These are phyloP conservation scores for Electrona antarctica DNA, from an alignment of 2,113 vertebrate genomes.

Conservation along the genomic window DNA sequence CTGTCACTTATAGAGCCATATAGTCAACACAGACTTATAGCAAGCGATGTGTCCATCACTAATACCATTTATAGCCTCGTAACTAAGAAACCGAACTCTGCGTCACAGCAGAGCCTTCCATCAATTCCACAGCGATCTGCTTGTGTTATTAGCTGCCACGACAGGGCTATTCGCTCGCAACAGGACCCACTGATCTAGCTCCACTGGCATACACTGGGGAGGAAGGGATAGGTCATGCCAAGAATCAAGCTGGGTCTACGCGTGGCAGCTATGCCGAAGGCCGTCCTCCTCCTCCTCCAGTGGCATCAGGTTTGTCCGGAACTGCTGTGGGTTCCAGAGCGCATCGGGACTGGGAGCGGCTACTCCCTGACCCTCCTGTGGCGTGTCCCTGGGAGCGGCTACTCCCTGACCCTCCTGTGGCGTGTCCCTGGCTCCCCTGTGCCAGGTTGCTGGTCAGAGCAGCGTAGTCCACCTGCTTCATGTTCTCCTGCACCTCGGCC, in stretches of 20 bases:
- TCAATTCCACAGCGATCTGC: not conserved
- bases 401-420: constrained; percentile 49
- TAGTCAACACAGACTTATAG: not conserved
- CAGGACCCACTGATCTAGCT: not conserved
- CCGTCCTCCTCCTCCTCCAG: constrained; percentile 59
- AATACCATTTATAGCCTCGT: not conserved
- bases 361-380: not conserved
- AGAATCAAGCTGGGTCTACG: constrained; percentile 17
- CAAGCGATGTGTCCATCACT: not conserved
- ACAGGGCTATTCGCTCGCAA: not conserved
- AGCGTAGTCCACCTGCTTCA: constrained; percentile 92
- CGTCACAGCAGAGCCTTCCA: constrained; percentile 10
- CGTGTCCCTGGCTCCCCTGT: constrained; percentile 69
- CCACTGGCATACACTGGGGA: not conserved
- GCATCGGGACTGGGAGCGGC: constrained; percentile 73
- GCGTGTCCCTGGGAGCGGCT: constrained; percentile 48
- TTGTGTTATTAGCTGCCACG: not conserved
- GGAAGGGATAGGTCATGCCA: constrained; percentile 39
- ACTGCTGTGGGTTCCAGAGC: constrained; percentile 80
- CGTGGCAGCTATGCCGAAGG: constrained; percentile 51
- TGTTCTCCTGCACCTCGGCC: constrained; percentile 90
- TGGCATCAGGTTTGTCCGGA: constrained; percentile 72
- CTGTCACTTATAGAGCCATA: not conserved
- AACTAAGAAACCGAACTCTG: not conserved
- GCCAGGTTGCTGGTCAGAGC: constrained; percentile 88